These are phyloP conservation scores for Lottia scabra DNA, from an alignment of 2,888 invertebrate species.

Conservation along the genomic window DNA sequence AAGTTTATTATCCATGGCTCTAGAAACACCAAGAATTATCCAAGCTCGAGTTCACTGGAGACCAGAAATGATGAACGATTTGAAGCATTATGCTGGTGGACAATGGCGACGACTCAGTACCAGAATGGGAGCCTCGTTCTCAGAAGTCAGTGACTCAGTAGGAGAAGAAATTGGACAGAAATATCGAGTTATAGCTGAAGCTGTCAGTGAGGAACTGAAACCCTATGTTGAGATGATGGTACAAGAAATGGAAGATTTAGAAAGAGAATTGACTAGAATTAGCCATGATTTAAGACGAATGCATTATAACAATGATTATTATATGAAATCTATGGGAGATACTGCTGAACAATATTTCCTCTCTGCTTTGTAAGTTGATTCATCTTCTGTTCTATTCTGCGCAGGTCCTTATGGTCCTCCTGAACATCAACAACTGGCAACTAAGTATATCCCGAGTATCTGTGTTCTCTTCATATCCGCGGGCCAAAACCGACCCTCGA, in stretches of 20 bases:
- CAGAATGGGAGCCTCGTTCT: background rate
- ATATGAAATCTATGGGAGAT: background rate
- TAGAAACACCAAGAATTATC: conserved; percentile 50
- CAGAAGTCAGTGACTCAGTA: background rate
- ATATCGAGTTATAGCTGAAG: conserved; percentile 18
- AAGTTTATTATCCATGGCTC: conserved; percentile 37
- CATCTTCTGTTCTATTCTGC: no score
- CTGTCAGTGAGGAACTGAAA: conserved; percentile 26
- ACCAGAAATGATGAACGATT: conserved; percentile 38
- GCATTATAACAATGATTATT: background rate
- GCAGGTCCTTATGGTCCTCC: no score
- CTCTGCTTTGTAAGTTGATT: background rate
- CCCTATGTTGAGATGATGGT: conserved; percentile 11
- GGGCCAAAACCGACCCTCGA: no score
- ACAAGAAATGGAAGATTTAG: background rate
- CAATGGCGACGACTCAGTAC: background rate
- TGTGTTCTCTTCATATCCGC: no score
- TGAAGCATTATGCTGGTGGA: conserved; percentile 23
- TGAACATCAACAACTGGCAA: no score
- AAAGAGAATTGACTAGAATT: background rate
- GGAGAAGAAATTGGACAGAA: conserved; percentile 24
- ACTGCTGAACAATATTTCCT: background rate
- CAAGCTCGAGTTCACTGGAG: conserved; percentile 55
- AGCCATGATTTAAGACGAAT: background rate
- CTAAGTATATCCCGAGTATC: no score